These are phyloP conservation scores for Scotopteryx bipunctaria DNA, from an alignment of 2,888 invertebrate species.

Conservation along the genomic window DNA sequence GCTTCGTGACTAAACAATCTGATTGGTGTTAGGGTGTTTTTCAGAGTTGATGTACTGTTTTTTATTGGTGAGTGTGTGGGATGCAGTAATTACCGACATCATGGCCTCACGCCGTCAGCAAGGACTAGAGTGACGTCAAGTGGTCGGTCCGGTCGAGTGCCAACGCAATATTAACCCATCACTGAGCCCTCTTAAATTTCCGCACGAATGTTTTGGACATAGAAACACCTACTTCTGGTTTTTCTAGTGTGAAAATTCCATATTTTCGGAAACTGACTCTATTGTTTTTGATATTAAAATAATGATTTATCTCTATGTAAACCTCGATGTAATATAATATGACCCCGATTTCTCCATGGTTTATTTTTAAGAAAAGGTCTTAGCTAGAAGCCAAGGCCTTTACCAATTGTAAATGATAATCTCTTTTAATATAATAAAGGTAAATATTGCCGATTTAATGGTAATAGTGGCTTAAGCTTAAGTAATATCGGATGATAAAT, in stretches of 20 bases:
- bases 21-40: background rate
- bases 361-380: too few species aligned
- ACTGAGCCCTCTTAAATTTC: conserved; percentile 26
- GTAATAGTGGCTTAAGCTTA: too few species aligned
- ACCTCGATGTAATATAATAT: too few species aligned
- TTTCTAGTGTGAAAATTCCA: background rate
- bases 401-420: too few species aligned
- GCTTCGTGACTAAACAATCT: too few species aligned
- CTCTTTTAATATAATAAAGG: too few species aligned
- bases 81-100: conserved; percentile 68
- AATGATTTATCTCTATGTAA: too few species aligned
- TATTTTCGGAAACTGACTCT: background rate
- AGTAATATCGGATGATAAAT: too few species aligned
- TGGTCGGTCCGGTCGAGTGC: conserved; percentile 51
- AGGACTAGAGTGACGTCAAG: conserved; percentile 66
- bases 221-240: background rate
- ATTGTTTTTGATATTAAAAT: too few species aligned
- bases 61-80: conserved; percentile 10
- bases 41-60: conserved; percentile 6
- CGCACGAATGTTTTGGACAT: conserved; percentile 17
- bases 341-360: too few species aligned
- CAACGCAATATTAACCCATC: conserved; percentile 40
- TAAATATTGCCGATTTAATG: too few species aligned
- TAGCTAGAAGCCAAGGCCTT: too few species aligned
- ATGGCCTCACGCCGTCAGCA: conserved; percentile 44